A percentile compares a stretch with the other conserved stretches of the same genome.
phyloP scores from a whole-genome alignment of 2,797 vertebrate genomes.

The Gymnodraco acuticeps region DNA sequence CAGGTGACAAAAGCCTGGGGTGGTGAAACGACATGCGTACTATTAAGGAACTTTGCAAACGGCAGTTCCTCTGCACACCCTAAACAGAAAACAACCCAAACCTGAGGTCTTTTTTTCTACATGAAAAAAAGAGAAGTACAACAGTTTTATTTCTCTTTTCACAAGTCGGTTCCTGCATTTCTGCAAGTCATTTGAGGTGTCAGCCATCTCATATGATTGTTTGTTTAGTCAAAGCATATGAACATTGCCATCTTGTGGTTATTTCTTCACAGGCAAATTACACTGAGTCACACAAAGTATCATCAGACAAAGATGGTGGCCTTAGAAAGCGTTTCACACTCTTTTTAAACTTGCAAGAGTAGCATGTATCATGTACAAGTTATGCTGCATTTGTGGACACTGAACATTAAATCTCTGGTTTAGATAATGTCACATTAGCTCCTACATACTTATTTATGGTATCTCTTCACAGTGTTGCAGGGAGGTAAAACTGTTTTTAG shows the following conservation, averaged over 20 bases:
- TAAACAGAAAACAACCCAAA: slow-evolving; percentile 42
- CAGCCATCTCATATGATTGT: slow-evolving; percentile 56
- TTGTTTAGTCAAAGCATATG: slow-evolving; percentile 70
- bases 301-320: slow-evolving; percentile 13
- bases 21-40: slow-evolving; percentile 36
- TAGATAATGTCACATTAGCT: slow-evolving; percentile 10
- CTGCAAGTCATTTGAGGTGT: slow-evolving; percentile 64
- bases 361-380: background rate
- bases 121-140: slow-evolving; percentile 69
- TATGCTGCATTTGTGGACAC: background rate
- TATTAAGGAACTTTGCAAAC: slow-evolving; percentile 72
- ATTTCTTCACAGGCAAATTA: slow-evolving; percentile 50
- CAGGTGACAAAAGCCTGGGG: slow-evolving; percentile 55
- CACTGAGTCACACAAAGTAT: slow-evolving; percentile 46
- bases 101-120: slow-evolving; percentile 3
- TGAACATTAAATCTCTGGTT: background rate
- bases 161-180: slow-evolving; percentile 62
- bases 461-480: slow-evolving; percentile 15
- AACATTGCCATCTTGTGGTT: slow-evolving; percentile 88
- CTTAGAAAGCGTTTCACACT: background rate
- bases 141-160: slow-evolving; percentile 80
- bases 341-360: slow-evolving; percentile 16
- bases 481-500: slow-evolving; percentile 19
- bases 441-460: background rate
- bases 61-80: slow-evolving; percentile 62